Evolutionary conservation across 2,113 vertebrate species (phyloP).

Genomic region (Brienomyrus longianalis): DNA sequence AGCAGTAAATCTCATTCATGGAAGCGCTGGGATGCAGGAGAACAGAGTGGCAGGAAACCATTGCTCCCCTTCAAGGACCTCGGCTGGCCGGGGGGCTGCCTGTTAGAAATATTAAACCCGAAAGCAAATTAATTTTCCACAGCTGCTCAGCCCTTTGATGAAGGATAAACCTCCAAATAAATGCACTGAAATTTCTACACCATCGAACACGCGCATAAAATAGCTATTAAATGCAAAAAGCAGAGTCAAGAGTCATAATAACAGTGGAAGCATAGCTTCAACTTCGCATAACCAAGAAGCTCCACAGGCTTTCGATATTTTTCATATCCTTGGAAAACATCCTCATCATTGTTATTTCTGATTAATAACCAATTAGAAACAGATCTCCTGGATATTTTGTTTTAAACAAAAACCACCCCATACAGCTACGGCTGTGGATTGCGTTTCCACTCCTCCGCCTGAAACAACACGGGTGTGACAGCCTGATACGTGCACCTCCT

Average conservation of each 20-base stretch:
- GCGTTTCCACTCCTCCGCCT: not conserved
- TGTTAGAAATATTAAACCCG: slow-evolving; percentile 55
- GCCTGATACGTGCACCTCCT: not conserved
- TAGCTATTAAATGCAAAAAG: not conserved
- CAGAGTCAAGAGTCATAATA: not conserved
- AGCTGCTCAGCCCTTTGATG: slow-evolving; percentile 28
- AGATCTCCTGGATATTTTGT: not conserved
- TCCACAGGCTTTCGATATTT: not conserved
- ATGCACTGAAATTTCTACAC: not conserved
- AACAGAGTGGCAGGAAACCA: slow-evolving; percentile 45
- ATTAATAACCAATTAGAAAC: not conserved
- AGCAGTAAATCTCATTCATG: slow-evolving; percentile 53
- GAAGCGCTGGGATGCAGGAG: slow-evolving; percentile 43
- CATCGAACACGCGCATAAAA: not conserved
- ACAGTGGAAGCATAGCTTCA: not conserved
- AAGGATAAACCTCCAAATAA: not conserved
- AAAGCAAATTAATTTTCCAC: slow-evolving; percentile 56
- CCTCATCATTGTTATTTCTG: not conserved
- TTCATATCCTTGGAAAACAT: not conserved
- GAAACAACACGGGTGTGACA: not conserved
- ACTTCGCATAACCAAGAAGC: not conserved
- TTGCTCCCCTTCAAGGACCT: slow-evolving; percentile 53
- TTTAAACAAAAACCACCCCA: not conserved
- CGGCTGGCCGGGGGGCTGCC: slow-evolving; percentile 50
- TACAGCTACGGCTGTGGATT: not conserved